phyloP scores from a whole-genome alignment of 2,888 invertebrate species.

The Panzeria rudis region DNA sequence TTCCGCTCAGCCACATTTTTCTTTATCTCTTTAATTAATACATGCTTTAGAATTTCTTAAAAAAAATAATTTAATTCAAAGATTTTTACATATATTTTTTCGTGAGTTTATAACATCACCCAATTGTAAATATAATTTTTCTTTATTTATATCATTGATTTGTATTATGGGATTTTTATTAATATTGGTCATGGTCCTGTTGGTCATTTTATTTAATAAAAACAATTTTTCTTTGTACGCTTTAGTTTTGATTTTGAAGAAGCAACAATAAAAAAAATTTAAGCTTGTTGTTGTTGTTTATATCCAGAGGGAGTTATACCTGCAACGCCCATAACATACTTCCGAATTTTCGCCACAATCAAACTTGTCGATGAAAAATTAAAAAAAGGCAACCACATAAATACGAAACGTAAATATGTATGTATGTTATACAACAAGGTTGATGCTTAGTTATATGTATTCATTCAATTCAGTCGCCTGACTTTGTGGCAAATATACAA shows the following conservation, averaged over 20 bases:
- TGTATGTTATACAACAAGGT: slow-evolving; percentile 49
- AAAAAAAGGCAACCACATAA: background rate
- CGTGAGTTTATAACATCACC: slow-evolving; percentile 28
- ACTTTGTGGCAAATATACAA: background rate
- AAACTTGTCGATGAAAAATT: slow-evolving; percentile 49
- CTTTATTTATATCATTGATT: slow-evolving; percentile 55
- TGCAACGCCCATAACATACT: slow-evolving; percentile 73
- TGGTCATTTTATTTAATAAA: slow-evolving; percentile 58
- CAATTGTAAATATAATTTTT: slow-evolving; percentile 44
- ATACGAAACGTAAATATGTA: slow-evolving; percentile 4
- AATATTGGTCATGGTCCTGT: slow-evolving; percentile 71
- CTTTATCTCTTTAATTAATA: too few species aligned
- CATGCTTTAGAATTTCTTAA: too few species aligned
- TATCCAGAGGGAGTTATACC: slow-evolving; percentile 68
- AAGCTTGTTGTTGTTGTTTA: slow-evolving; percentile 61
- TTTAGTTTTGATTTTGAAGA: slow-evolving; percentile 45
- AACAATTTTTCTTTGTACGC: slow-evolving; percentile 43
- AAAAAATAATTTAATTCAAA: too few species aligned
- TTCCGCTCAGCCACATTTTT: too few species aligned
- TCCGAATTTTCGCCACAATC: slow-evolving; percentile 67
- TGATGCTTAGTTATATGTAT: slow-evolving; percentile 6
- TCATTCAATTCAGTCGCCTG: background rate
- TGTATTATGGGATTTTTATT: slow-evolving; percentile 71
- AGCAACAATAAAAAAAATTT: slow-evolving; percentile 39
- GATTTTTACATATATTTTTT: background rate